Conservation (phyloP, 2,797 vertebrate species). For the Sciurus vulgaris region DNA sequence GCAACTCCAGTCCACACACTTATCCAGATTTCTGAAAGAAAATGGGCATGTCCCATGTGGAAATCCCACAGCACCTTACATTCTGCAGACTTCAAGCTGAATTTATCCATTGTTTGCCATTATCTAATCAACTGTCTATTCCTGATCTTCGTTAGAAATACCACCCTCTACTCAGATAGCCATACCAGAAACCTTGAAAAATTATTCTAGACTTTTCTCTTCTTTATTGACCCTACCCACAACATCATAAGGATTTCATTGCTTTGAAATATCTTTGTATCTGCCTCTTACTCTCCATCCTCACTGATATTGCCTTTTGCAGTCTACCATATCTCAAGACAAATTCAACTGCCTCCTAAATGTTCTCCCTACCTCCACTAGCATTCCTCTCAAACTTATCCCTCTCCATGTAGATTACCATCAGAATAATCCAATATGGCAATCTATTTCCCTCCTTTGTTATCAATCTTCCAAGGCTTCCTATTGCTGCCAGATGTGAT, state of each 20-base stretch:
- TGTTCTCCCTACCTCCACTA: not conserved
- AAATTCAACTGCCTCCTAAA: not conserved
- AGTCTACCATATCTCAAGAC: not conserved
- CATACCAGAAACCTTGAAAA: conserved; percentile 5
- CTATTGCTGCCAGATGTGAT: not conserved
- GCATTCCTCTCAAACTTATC: not conserved
- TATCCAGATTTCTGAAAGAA: not conserved
- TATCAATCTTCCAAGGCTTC: conserved; percentile 1
- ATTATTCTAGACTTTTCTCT: not conserved
- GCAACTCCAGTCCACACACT: not conserved
- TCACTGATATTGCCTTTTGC: not conserved
- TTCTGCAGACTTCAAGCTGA: not conserved
- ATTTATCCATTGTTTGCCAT: not conserved
- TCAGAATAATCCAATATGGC: not conserved
- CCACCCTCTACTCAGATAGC: not conserved
- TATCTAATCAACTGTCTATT: not conserved
- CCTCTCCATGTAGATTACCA: not conserved
- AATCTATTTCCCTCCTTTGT: not conserved
- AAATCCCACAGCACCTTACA: not conserved
- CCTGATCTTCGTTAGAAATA: conserved; percentile 14
- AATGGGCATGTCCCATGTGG: not conserved
- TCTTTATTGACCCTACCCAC: too few species aligned
- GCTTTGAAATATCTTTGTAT: not conserved
- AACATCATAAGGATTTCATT: not conserved
- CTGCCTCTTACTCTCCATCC: not conserved